Percentiles rank a stretch among this genome's conserved stretches.
Conservation (phyloP, 2,797 vertebrate genomes). For the Coluber constrictor region DNA sequence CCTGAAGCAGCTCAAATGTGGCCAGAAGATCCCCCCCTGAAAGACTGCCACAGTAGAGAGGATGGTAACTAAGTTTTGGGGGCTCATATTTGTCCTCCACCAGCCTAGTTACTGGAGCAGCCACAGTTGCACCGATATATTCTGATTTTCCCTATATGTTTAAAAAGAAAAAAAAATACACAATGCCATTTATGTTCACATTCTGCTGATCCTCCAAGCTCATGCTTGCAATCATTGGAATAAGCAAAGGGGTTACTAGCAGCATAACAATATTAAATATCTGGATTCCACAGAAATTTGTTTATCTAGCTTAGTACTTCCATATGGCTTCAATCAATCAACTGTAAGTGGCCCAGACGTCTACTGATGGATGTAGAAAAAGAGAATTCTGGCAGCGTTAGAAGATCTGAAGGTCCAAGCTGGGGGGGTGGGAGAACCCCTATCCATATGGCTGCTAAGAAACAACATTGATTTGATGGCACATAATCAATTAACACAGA, state of each 20-base stretch:
- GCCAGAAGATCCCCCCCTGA: conserved; percentile 91
- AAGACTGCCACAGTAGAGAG: conserved; percentile 82
- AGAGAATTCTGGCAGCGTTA: background rate
- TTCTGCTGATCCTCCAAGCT: background rate
- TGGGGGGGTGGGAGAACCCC: fast-evolving
- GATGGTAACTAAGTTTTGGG: conserved; percentile 84
- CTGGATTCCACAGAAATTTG: background rate
- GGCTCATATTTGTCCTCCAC: conserved; percentile 76
- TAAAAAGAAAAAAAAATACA: background rate
- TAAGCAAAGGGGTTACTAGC: background rate
- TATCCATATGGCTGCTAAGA: background rate
- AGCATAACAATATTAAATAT: background rate
- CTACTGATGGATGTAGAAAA: background rate
- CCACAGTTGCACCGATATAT: conserved; percentile 88
- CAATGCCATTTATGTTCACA: background rate
- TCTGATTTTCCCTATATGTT: conserved; percentile 85
- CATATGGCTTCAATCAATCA: background rate
- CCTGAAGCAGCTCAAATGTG: conserved; percentile 92
- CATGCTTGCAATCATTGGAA: background rate
- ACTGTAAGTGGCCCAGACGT: no score
- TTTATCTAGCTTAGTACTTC: background rate
- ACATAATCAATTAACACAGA: background rate
- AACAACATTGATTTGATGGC: background rate
- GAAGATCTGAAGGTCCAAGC: background rate
- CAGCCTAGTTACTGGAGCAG: conserved; percentile 79